These are phyloP conservation scores for Copidosoma floridanum DNA, from an alignment of 1,140 invertebrate genomes.

Conservation along the genomic window DNA sequence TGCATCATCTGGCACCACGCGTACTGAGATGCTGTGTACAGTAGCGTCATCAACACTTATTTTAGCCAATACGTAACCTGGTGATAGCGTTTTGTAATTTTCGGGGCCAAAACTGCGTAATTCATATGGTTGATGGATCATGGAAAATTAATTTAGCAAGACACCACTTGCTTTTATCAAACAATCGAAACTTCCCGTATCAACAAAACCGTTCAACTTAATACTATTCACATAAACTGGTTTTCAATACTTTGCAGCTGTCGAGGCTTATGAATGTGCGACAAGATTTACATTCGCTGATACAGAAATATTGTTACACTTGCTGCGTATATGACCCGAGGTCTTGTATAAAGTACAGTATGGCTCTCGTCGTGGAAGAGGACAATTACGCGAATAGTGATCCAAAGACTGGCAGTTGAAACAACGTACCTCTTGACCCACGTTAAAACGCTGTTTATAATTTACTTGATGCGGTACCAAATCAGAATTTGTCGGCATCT, in stretches of 20 bases:
- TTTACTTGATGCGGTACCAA: no score
- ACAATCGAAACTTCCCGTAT: not conserved
- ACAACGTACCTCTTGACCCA: no score
- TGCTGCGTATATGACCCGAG: not conserved
- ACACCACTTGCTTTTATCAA: not conserved
- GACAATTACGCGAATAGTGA: not conserved
- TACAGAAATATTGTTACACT: no score
- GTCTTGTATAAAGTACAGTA: not conserved
- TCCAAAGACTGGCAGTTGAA: not conserved
- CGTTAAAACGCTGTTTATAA: no score
- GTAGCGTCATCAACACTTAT: not conserved
- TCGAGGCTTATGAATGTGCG: not conserved
- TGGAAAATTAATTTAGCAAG: not conserved
- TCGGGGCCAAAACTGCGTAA: slow-evolving; percentile 3
- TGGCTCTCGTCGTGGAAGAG: not conserved
- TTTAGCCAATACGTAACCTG: not conserved
- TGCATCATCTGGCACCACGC: not conserved
- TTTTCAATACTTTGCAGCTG: not conserved
- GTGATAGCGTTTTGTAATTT: not conserved
- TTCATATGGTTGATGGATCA: not conserved
- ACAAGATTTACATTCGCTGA: not conserved
- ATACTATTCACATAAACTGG: not conserved
- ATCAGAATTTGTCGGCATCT: no score
- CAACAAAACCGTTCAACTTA: not conserved
- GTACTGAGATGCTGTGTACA: not conserved